Percentiles rank a stretch among this genome's conserved stretches.
Conservation (phyloP, 2,888 invertebrate species). For the Drosophila infuscata region DNA sequence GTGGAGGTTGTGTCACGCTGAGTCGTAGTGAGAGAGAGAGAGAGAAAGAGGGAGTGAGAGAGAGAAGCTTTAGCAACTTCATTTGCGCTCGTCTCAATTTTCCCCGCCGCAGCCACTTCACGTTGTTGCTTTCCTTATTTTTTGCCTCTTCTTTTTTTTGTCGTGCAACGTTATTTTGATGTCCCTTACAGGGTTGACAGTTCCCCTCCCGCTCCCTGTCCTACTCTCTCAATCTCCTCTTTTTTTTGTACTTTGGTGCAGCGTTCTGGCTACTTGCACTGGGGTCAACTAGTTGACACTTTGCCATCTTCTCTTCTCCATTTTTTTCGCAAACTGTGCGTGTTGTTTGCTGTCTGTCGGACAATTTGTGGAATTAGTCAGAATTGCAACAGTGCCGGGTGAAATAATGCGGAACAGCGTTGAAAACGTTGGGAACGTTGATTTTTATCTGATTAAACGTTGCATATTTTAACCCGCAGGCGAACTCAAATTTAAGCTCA, state of each 20-base stretch:
- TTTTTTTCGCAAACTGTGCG: slow-evolving; percentile 33
- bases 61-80: slow-evolving; percentile 73
- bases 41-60: background rate
- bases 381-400: slow-evolving; percentile 25
- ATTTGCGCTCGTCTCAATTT: slow-evolving; percentile 56
- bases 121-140: slow-evolving; percentile 3
- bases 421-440: slow-evolving; percentile 35
- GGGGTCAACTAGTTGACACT: slow-evolving; percentile 77
- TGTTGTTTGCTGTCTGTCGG: slow-evolving; percentile 18
- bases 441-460: slow-evolving; percentile 68
- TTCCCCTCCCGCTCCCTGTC: slow-evolving; percentile 17
- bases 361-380: slow-evolving; percentile 41
- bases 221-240: slow-evolving; percentile 1
- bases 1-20: slow-evolving; percentile 38
- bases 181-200: slow-evolving; percentile 48
- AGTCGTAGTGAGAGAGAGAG: slow-evolving; percentile 15
- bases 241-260: slow-evolving; percentile 14
- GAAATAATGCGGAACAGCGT: slow-evolving; percentile 53
- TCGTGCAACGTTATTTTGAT: slow-evolving; percentile 64
- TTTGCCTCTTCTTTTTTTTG: slow-evolving; percentile 5
- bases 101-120: slow-evolving; percentile 21
- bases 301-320: slow-evolving; percentile 18
- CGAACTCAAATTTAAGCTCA: background rate
- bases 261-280: slow-evolving; percentile 59
- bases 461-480: slow-evolving; percentile 1